Conservation (phyloP, 2,113 vertebrate species). For the Tyto alba region DNA sequence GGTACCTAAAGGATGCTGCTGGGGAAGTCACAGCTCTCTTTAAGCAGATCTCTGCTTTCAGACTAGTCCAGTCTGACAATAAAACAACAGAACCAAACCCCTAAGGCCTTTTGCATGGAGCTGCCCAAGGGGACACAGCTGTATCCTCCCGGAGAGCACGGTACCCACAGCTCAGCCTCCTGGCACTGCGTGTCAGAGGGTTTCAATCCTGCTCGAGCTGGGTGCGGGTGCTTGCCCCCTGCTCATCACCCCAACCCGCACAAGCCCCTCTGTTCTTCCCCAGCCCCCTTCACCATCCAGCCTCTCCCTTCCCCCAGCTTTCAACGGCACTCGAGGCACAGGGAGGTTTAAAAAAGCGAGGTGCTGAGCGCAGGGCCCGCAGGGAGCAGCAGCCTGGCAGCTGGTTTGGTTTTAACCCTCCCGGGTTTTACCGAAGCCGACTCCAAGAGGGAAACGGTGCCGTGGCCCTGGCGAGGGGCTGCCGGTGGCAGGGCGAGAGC, state of each 20-base stretch:
- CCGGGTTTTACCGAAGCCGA: background rate
- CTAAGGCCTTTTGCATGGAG: rapidly evolving
- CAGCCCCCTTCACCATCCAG: background rate
- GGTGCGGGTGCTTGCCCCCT: background rate
- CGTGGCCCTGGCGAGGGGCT: too few species aligned
- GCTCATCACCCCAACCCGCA: background rate
- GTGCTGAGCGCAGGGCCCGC: background rate
- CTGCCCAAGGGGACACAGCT: rapidly evolving
- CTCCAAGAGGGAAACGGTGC: too few species aligned
- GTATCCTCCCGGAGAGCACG: rapidly evolving
- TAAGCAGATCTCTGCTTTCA: rapidly evolving
- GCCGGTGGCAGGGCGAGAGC: background rate
- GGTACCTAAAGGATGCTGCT: background rate
- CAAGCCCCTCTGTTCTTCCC: background rate
- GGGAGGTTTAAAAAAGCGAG: too few species aligned
- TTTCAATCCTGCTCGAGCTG: background rate
- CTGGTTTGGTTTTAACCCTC: background rate
- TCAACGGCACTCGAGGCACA: too few species aligned
- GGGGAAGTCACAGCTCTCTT: background rate
- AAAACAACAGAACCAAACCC: background rate
- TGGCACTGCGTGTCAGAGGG: rapidly evolving
- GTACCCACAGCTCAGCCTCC: background rate
- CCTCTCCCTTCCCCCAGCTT: too few species aligned
- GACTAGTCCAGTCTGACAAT: background rate
- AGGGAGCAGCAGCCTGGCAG: background rate